Percentiles rank a stretch among this genome's conserved stretches.
These are phyloP conservation scores for Zaprionus nigranus DNA, from an alignment of 1,140 invertebrate species.

Conservation along the genomic window DNA sequence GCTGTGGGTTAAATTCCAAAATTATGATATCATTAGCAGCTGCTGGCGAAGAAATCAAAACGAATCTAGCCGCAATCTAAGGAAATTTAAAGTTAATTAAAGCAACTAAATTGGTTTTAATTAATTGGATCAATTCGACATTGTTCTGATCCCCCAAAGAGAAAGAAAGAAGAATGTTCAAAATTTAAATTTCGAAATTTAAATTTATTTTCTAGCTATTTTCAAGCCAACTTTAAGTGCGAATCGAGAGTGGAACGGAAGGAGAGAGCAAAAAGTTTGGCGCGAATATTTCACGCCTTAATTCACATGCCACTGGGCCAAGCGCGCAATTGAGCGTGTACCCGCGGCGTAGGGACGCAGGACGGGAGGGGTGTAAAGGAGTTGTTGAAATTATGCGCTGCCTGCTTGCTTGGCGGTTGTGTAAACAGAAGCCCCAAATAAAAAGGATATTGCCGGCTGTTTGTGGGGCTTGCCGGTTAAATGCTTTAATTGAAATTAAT, in stretches of 20 bases:
- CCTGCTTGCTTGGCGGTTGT: slow-evolving; percentile 49
- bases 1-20: slow-evolving; percentile 15
- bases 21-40: slow-evolving; percentile 30
- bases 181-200: neutral
- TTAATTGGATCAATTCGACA: slow-evolving; percentile 18
- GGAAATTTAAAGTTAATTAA: neutral
- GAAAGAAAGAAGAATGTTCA: too few relatives aligned
- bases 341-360: neutral
- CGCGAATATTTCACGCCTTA: slow-evolving; percentile 69
- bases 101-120: slow-evolving; percentile 5
- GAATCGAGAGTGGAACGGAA: too few relatives aligned
- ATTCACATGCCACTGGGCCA: slow-evolving; percentile 58
- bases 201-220: neutral
- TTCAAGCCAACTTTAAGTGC: slow-evolving; percentile 29
- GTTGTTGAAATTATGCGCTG: slow-evolving; percentile 48
- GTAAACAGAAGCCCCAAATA: slow-evolving; percentile 58
- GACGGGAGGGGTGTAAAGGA: neutral
- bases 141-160: neutral
- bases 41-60: neutral
- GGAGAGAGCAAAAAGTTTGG: slow-evolving; percentile 30
- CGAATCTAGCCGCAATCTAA: neutral
- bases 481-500: slow-evolving; percentile 84
- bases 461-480: slow-evolving; percentile 70
- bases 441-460: slow-evolving; percentile 65
- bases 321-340: slow-evolving; percentile 9